phyloP scores from a whole-genome alignment of 2,113 vertebrate genomes.

The Pipra filicauda region DNA sequence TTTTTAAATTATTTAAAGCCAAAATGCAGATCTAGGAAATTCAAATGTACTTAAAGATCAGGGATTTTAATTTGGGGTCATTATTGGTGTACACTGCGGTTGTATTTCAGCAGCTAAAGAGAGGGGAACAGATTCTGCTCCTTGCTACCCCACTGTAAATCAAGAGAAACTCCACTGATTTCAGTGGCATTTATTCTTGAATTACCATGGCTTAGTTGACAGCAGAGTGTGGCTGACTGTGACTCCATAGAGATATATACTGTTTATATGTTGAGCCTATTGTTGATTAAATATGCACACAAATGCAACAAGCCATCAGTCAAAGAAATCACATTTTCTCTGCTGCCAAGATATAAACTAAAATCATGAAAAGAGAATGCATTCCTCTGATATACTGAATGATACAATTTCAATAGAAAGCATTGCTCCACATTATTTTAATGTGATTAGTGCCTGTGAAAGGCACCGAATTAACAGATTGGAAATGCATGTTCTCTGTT shows the following conservation, averaged over 20 bases:
- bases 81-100: not conserved
- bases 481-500: not conserved
- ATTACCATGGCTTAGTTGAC: not conserved
- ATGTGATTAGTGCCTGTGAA: slow-evolving; percentile 42
- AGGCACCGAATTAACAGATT: slow-evolving; percentile 1
- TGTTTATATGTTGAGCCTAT: slow-evolving; percentile 45
- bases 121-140: not conserved
- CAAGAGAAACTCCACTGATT: not conserved
- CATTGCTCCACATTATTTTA: slow-evolving; percentile 12
- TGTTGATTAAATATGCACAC: slow-evolving; percentile 63
- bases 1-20: not conserved
- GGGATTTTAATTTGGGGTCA: not conserved
- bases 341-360: slow-evolving; percentile 57
- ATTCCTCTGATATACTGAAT: slow-evolving; percentile 41
- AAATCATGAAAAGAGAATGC: slow-evolving; percentile 53
- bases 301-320: slow-evolving; percentile 60
- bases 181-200: not conserved
- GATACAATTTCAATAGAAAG: slow-evolving; percentile 32
- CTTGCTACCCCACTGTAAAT: not conserved
- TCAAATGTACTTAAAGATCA: not conserved
- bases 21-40: not conserved
- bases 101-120: not conserved
- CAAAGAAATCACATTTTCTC: slow-evolving; percentile 62
- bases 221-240: not conserved
- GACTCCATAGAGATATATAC: not conserved